These are phyloP conservation scores for Physeter macrocephalus DNA, from an alignment of 2,113 vertebrate genomes.

Conservation along the genomic window DNA sequence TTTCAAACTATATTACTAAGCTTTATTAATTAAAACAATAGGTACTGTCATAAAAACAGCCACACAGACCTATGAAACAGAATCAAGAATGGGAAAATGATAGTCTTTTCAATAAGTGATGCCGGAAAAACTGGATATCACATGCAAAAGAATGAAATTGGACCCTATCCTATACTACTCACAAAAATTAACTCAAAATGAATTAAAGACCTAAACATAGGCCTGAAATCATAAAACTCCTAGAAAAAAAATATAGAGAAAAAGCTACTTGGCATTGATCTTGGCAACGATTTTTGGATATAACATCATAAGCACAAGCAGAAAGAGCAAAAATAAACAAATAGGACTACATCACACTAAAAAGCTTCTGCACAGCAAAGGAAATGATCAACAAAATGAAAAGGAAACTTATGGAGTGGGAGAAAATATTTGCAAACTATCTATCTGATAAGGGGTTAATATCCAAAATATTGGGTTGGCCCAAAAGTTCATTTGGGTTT, in stretches of 20 bases:
- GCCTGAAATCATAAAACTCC: background rate
- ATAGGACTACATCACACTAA: background rate
- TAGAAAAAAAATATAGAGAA: background rate
- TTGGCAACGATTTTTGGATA: background rate
- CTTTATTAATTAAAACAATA: background rate
- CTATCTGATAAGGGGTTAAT: background rate
- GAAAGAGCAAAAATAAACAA: background rate
- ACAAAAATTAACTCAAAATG: background rate
- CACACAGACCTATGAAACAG: background rate
- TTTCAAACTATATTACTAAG: background rate
- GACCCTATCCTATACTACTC: background rate
- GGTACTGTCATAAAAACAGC: background rate
- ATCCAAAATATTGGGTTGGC: background rate
- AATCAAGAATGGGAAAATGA: background rate
- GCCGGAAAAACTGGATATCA: background rate
- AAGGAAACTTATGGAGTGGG: background rate
- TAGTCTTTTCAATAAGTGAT: background rate
- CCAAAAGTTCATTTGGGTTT: too few relatives aligned
- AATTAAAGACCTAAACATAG: background rate
- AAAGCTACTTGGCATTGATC: background rate
- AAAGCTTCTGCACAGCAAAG: background rate
- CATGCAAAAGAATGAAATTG: background rate
- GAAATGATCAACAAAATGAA: background rate
- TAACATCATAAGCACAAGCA: background rate
- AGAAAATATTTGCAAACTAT: background rate